Conservation (phyloP, 92 coral and sea anemone species). For the Parazoanthus atlanticus region DNA sequence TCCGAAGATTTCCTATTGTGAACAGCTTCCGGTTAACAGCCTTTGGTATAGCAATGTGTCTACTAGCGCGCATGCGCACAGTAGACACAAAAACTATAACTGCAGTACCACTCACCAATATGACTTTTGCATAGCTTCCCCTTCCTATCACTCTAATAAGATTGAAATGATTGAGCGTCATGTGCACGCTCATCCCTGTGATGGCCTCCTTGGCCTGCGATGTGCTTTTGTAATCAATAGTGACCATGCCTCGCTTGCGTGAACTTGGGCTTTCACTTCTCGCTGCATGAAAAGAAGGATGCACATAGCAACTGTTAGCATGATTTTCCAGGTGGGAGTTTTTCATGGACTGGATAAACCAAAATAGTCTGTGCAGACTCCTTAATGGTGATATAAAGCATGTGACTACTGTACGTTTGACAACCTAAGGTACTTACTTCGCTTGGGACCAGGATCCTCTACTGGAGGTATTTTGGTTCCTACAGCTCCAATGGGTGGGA, state of each 20-base stretch:
- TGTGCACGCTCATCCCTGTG: conserved; percentile 69
- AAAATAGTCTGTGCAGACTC: no score
- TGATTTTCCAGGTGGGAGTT: neutral
- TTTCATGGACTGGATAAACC: neutral
- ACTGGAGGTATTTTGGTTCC: conserved; percentile 86
- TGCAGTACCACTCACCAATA: conserved; percentile 72
- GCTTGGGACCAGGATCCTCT: conserved; percentile 88
- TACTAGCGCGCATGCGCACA: no score
- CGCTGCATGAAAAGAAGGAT: conserved; percentile 56
- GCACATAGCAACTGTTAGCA: neutral
- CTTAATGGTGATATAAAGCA: no score
- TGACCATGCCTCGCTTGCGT: conserved; percentile 85
- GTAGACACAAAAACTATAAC: neutral
- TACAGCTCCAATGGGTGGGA: conserved; percentile 94
- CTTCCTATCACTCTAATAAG: conserved; percentile 94
- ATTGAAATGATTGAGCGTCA: conserved; percentile 80
- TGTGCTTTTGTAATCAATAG: conserved; percentile 71
- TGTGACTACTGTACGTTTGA: neutral
- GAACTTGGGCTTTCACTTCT: conserved; percentile 97
- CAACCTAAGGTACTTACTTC: conserved; percentile 73
- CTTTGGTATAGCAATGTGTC: no score
- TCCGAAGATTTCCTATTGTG: no score
- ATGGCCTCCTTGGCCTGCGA: conserved; percentile 83
- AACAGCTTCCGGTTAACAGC: no score
- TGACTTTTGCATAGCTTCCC: conserved; percentile 98